phyloP scores from a whole-genome alignment of 2,113 vertebrate genomes.

The Crotalus horridus region DNA sequence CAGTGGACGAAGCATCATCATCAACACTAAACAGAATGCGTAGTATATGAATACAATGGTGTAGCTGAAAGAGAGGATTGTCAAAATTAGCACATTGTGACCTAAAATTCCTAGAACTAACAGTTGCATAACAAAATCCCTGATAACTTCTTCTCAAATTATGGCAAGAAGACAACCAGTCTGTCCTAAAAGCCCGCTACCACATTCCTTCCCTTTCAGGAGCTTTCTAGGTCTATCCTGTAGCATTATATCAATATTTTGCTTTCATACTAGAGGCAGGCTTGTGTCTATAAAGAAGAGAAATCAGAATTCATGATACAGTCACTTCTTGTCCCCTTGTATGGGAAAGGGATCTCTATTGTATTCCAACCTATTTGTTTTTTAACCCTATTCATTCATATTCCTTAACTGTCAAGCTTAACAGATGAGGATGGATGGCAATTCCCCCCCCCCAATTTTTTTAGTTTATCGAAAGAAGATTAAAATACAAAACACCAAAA shows the following conservation, averaged over 20 bases:
- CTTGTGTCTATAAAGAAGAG: neutral
- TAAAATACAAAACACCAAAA: too few relatives aligned
- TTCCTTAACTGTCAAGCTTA: neutral
- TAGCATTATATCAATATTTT: neutral
- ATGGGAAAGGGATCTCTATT: neutral
- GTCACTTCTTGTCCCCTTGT: neutral
- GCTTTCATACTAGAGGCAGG: neutral
- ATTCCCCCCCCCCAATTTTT: neutral
- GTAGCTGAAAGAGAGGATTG: slow-evolving; percentile 73
- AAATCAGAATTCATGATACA: neutral
- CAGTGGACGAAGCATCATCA: slow-evolving; percentile 96
- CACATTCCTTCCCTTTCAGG: too few relatives aligned
- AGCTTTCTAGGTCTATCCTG: neutral
- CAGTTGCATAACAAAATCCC: neutral
- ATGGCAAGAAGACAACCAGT: neutral
- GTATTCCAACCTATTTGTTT: neutral
- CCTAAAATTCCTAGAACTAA: neutral
- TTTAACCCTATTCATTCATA: neutral
- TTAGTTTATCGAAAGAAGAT: too few relatives aligned
- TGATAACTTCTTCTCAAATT: neutral
- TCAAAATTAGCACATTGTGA: neutral
- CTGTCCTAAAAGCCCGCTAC: neutral
- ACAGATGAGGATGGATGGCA: too few relatives aligned
- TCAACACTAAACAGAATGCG: slow-evolving; percentile 90
- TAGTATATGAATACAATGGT: slow-evolving; percentile 98